Percentiles rank a stretch among this genome's conserved stretches.
Conservation (phyloP, 2,797 vertebrate genomes). For the Hylomyscus alleni region DNA sequence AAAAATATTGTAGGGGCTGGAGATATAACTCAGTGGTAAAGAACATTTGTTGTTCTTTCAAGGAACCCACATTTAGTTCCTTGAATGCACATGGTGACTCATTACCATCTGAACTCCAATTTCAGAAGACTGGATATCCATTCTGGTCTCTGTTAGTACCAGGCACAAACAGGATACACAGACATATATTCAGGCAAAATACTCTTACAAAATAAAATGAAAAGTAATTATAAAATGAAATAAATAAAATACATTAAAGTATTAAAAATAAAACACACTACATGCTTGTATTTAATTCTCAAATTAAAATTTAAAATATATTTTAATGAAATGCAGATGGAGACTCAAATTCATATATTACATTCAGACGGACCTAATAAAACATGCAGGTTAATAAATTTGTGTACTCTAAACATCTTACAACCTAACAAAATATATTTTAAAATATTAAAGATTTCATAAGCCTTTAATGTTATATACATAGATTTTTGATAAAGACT, state of each 20-base stretch:
- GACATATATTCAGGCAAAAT: no score
- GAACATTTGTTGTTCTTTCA: no score
- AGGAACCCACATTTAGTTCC: no score
- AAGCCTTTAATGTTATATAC: background rate
- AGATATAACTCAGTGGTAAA: no score
- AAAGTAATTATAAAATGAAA: background rate
- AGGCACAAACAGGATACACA: no score
- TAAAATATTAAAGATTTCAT: background rate
- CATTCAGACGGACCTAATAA: background rate
- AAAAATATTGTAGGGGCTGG: background rate
- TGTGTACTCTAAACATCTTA: background rate
- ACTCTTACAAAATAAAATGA: background rate
- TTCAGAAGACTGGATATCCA: no score
- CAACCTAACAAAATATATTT: background rate
- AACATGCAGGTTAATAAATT: background rate
- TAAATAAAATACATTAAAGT: background rate
- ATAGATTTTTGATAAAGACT: background rate
- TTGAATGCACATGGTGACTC: no score
- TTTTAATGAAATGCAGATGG: background rate
- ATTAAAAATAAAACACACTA: no score
- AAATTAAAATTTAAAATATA: background rate
- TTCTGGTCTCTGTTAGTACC: no score
- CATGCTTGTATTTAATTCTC: background rate
- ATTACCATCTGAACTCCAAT: no score
- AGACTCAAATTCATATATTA: background rate